Base-by-base conservation (phyloP, 2,797 vertebrate genomes). In the Carapus acus region DNA sequence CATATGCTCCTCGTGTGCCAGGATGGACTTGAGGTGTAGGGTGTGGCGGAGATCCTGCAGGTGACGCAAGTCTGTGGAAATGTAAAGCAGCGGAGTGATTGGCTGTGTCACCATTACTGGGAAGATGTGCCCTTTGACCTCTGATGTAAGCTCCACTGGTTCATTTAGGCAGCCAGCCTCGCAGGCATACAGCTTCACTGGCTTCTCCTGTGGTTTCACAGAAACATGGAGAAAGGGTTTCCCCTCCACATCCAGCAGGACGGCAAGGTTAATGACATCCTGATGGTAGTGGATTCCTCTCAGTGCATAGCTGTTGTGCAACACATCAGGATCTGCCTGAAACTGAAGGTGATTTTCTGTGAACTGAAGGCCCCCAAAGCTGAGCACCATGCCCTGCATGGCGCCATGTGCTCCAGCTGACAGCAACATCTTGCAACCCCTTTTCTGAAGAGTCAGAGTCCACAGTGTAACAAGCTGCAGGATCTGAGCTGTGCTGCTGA, bases 1-100 rank as follows among this genome's bases (percentile, higher is more conserved):
- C 96, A 99, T 99, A 89, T 99, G 96, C 65, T 99, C 96, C 37
- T 97, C 94, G 0, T 99, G 96, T n/a, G 93, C 96, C 67, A 98
- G 66, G 78, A 99, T 97, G 71, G 92, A 88, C 81, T 97, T 97
- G 34, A 98, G 89, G 70, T 99, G 96, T 73, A 99, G 85, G 0
- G 96, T 98, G 83, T 96, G 94, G 43, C 90, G 87, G 50, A 99
- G 84, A 69, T 97, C 94, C 81, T 97, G 95, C 68, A 99, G 82
- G 68, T 98, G 96, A 8, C 79, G 87, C 80, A 96, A 69, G 81
- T 99, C 93, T 0, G 93, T 94, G 2, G 96, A 96, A 79, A 99
- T 94, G 78, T 98, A 98, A 1, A 98, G 88, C 74, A 99, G 83
- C 0, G 96, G 93, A 0, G 96, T 99, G 81, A 98, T 91, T 58